These are phyloP conservation scores for Hucho hucho DNA, from an alignment of 2,113 vertebrate genomes.

Conservation along the genomic window DNA sequence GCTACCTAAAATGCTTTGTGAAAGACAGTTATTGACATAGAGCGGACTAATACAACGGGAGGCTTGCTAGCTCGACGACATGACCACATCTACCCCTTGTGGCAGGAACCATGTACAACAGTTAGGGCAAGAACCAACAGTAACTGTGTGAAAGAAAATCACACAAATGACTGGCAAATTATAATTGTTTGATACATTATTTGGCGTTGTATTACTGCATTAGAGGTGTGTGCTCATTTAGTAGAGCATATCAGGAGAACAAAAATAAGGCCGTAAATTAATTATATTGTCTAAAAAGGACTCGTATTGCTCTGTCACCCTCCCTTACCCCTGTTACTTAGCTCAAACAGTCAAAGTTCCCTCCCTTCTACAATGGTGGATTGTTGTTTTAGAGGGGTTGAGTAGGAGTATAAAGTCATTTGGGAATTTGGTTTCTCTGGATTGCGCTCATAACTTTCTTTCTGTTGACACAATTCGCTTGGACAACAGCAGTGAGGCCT, in stretches of 20 bases:
- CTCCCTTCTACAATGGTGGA: background rate
- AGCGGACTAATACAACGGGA: background rate
- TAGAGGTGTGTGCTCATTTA: background rate
- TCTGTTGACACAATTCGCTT: background rate
- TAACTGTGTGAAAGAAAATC: background rate
- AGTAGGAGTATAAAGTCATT: background rate
- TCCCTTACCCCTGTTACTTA: background rate
- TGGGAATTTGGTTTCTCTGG: background rate
- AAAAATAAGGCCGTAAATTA: background rate
- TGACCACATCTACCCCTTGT: constrained; percentile 13
- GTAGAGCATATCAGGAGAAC: background rate
- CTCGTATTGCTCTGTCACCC: background rate
- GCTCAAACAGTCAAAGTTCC: background rate
- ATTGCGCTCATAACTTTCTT: background rate
- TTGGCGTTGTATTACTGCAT: too few relatives aligned
- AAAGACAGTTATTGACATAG: background rate
- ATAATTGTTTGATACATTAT: background rate
- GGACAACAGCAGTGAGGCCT: background rate
- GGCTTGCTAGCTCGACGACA: background rate
- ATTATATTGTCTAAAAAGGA: background rate
- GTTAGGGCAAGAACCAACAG: background rate
- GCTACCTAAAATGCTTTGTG: background rate
- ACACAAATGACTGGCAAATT: background rate
- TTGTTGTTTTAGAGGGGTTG: background rate
- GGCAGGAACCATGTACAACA: background rate